phyloP scores from a whole-genome alignment of 2,797 vertebrate genomes.

The Naso thynnoides region DNA sequence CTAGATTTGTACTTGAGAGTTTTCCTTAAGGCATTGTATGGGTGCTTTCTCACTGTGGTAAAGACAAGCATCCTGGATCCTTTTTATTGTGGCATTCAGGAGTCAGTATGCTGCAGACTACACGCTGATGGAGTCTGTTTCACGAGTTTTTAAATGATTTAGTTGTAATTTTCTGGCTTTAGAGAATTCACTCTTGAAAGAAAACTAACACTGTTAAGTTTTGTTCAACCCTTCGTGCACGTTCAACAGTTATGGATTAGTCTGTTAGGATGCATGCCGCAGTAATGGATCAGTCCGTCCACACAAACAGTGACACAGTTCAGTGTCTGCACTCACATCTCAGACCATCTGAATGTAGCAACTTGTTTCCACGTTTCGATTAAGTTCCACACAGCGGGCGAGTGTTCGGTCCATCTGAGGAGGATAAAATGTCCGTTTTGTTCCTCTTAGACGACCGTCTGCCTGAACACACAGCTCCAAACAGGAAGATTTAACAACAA shows the following conservation, averaged over 20 bases:
- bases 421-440: slow-evolving; percentile 29
- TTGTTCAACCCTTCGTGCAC: slow-evolving; percentile 42
- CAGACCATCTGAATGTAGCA: slow-evolving; percentile 2
- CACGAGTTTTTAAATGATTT: neutral
- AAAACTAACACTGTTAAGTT: slow-evolving; percentile 63
- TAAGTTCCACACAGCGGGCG: neutral
- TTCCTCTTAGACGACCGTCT: slow-evolving; percentile 14
- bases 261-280: slow-evolving; percentile 59
- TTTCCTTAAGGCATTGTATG: slow-evolving; percentile 68
- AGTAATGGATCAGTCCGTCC: slow-evolving; percentile 19
- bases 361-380: neutral
- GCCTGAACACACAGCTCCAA: slow-evolving; percentile 13
- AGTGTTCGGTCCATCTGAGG: slow-evolving; percentile 13
- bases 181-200: slow-evolving; percentile 24
- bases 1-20: slow-evolving; percentile 39
- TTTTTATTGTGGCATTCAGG: slow-evolving; percentile 8
- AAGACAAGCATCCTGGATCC: slow-evolving; percentile 23
- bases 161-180: neutral
- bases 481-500: slow-evolving; percentile 18
- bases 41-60: slow-evolving; percentile 29
- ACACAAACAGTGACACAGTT: slow-evolving; percentile 33
- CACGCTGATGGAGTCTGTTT: neutral
- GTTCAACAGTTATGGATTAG: slow-evolving; percentile 29
- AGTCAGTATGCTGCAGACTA: neutral
- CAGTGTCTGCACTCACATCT: slow-evolving; percentile 1